Evolutionary conservation across 2,797 vertebrate species (phyloP).

Genomic region (Micrastur ruficollis): DNA sequence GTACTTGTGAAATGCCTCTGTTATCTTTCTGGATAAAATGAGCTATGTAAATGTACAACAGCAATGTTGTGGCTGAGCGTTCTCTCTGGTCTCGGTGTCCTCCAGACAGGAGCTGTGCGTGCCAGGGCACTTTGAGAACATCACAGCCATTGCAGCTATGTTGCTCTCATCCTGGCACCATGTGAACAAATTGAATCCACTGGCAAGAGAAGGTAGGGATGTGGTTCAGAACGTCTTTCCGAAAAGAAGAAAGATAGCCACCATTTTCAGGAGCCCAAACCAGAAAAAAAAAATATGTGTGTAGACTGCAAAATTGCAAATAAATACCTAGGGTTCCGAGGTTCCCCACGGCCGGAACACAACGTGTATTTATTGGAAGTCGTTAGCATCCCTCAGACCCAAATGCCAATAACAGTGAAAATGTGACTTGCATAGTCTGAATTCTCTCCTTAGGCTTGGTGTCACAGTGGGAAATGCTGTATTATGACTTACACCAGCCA

Average conservation of each 20-base stretch:
- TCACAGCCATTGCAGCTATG: background rate
- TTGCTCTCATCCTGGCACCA: background rate
- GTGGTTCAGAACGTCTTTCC: background rate
- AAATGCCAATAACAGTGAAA: background rate
- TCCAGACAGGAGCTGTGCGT: background rate
- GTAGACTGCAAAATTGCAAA: slow-evolving; percentile 29
- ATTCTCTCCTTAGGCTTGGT: background rate
- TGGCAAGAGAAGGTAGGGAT: background rate
- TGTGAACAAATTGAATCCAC: background rate
- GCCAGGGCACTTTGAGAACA: background rate
- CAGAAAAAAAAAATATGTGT: background rate
- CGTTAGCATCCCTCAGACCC: background rate
- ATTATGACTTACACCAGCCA: background rate
- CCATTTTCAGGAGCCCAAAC: background rate
- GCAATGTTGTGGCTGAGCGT: background rate
- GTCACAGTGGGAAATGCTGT: background rate
- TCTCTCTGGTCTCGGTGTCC: background rate
- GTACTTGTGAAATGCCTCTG: slow-evolving; percentile 34
- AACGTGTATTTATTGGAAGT: background rate
- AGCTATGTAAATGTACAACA: background rate
- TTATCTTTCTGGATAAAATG: slow-evolving; percentile 19
- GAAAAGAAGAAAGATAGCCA: background rate
- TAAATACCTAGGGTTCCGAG: background rate
- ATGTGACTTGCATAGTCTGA: background rate
- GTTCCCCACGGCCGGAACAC: background rate